Base-by-base conservation (phyloP, 2,113 vertebrate species). In the Coryphaenoides rupestris region DNA sequence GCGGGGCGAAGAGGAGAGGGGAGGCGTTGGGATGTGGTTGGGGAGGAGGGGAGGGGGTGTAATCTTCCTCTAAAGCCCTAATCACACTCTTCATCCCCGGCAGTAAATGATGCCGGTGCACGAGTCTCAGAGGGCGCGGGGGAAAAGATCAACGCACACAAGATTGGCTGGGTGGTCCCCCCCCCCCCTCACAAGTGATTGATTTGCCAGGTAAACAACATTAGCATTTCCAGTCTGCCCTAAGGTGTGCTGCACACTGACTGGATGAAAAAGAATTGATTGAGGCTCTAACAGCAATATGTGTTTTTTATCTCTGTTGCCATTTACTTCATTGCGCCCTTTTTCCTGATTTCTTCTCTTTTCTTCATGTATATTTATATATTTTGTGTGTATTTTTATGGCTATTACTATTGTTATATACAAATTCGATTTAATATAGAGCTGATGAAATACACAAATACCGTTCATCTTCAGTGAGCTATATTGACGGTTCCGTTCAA, bases 201-300 rank as follows among this genome's bases (percentile, higher is more conserved):
- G 76, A 78, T 83, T 73, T 24, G 64, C 65, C 60, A 75, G 63
- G 66, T 81, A 84, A 83, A 83, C 69, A 78, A 62, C 78, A 80
- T 77, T 81, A 71, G 50, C 73, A 65, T 66, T 86, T 82, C 64
- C 69, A 69, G 72, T 82, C 66, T 72, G 66, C 76, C 74, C 55
- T 26, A 2, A 7, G 64, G 76, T 61, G 74, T 71, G 47, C 71
- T 75, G 67, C 66, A 53, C 71, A 70, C 58, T 64, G 71, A 68
- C n/a, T 14, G 55, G 59, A 77, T 75, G 70, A 79, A 54, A 68
- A 76, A 54, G 64, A 76, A 76, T 73, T 62, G 64, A 73, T 62
- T 63, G 54, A 60, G 33, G 55, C 49, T 24, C 56, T 58, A 56
- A 64, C 5, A 62, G 15, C 66, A 55, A 69, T 68, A 67, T 23